Percentiles rank a stretch among this genome's conserved stretches.
Conservation (phyloP, 2,888 invertebrate species). For the Carabus problematicus region DNA sequence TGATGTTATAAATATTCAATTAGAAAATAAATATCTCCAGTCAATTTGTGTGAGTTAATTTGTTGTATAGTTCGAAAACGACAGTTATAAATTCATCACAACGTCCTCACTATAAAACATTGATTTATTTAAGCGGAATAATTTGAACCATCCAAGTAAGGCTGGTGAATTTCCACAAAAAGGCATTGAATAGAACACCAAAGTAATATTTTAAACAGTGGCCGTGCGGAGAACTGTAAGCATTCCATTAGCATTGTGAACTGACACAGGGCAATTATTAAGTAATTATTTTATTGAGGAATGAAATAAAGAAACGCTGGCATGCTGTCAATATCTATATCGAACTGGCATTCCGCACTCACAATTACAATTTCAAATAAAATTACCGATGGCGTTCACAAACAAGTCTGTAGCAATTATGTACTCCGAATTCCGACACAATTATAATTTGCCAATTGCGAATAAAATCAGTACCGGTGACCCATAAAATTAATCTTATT, state of each 20-base stretch:
- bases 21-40: no score
- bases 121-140: slow-evolving; percentile 25
- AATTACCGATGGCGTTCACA: slow-evolving; percentile 35
- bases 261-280: slow-evolving; percentile 38
- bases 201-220: slow-evolving; percentile 33
- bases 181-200: slow-evolving; percentile 26
- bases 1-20: no score
- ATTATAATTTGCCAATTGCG: slow-evolving; percentile 23
- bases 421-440: slow-evolving; percentile 7
- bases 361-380: slow-evolving; percentile 39
- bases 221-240: slow-evolving; percentile 19
- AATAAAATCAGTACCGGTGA: slow-evolving; percentile 22
- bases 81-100: slow-evolving; percentile 6
- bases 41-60: not conserved
- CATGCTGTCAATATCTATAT: slow-evolving; percentile 38
- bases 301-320: slow-evolving; percentile 23
- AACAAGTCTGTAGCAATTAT: slow-evolving; percentile 23
- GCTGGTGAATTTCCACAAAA: slow-evolving; percentile 28
- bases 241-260: slow-evolving; percentile 37
- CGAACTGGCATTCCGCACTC: slow-evolving; percentile 28
- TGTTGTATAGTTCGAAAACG: not conserved
- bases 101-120: slow-evolving; percentile 12
- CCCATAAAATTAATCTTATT: no score
- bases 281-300: slow-evolving; percentile 39
- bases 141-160: slow-evolving; percentile 10